These are phyloP conservation scores for Drosophila macrothrix DNA, from an alignment of 2,888 invertebrate species.

Conservation along the genomic window DNA sequence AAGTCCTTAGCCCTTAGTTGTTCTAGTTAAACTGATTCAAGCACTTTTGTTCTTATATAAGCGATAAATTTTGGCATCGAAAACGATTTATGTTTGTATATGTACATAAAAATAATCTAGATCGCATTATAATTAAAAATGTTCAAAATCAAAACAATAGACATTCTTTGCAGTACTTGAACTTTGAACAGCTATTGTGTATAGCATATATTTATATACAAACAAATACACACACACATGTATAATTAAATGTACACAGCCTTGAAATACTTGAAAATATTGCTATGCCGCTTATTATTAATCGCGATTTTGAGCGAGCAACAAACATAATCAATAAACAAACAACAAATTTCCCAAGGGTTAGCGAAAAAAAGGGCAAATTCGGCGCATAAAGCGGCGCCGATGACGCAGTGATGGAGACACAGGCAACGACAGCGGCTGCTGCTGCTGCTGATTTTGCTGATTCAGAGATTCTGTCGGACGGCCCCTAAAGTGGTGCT, in stretches of 20 bases:
- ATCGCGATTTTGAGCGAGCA: constrained; percentile 18
- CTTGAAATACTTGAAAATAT: constrained; percentile 14
- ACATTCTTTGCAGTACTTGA: not conserved
- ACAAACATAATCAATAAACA: constrained; percentile 50
- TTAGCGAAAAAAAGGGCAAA: constrained; percentile 35
- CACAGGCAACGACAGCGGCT: not conserved
- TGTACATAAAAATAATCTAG: not conserved
- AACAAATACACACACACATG: not conserved
- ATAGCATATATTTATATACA: not conserved
- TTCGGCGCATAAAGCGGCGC: constrained; percentile 18
- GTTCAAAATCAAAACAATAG: not conserved
- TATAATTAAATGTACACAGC: not conserved
- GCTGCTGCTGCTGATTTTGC: constrained; percentile 28
- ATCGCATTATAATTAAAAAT: not conserved
- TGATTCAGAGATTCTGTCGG: constrained; percentile 61
- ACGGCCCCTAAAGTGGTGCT: constrained; percentile 37
- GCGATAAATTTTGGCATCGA: not conserved
- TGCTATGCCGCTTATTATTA: constrained; percentile 13
- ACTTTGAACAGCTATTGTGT: constrained; percentile 1
- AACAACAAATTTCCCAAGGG: constrained; percentile 41
- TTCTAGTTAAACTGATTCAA: not conserved
- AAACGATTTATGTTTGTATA: not conserved
- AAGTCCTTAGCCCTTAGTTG: too few species aligned
- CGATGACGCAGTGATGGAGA: constrained; percentile 59
- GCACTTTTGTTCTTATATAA: not conserved